Base-by-base conservation (phyloP, 2,888 invertebrate species). In the Proisotoma minuta region DNA sequence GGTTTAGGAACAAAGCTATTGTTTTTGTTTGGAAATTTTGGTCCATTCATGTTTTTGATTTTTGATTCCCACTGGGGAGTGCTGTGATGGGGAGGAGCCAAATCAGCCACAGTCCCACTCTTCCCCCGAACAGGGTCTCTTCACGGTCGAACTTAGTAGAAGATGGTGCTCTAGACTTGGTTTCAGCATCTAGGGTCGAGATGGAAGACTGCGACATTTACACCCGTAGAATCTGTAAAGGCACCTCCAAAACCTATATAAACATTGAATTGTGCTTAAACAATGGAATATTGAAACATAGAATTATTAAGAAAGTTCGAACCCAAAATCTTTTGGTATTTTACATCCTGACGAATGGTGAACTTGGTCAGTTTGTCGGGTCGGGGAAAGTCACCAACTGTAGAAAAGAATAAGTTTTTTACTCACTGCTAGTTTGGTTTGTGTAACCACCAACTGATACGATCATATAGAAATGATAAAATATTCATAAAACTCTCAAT, bases 141-240 rank as follows among this genome's bases (percentile, higher is more conserved):
- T 89, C 76, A 86, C 87, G 66, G 88, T 90, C 64, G 89, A 90
- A 77, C 78, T 93, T 77, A 87, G 88, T 76, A 82, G 89, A 72
- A 88, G 89, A 50, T 90, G 90, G 90, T 90, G 89, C 78, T 89
- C 89, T 75, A 83, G 91, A 64, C 82, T 92, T 57, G 92, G 92
- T 40, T 91, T 92, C 80, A 91, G 91, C 77, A 83, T 92, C 57
- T 87, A 89, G 75, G 84, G 86, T 1, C 75, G 77, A 4, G 76
- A 47, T 66, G 66, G 28, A 72, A 58, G 20, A 57, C 56, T 15
- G 58, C 66, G 27, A 72, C 69, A 53, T 72, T 72, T 26, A 70
- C 34, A 4, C 72, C 72, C 3, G 68, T 65, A 28, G 70, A 60
- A 48, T 72, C 72, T 8, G 72, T 71, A 59, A 72, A 72, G 4